Evolutionary conservation across 2,888 invertebrate species (phyloP), one percentile per base, ranked within the genome.

Genomic region (Drosophila nr. medialis): DNA sequence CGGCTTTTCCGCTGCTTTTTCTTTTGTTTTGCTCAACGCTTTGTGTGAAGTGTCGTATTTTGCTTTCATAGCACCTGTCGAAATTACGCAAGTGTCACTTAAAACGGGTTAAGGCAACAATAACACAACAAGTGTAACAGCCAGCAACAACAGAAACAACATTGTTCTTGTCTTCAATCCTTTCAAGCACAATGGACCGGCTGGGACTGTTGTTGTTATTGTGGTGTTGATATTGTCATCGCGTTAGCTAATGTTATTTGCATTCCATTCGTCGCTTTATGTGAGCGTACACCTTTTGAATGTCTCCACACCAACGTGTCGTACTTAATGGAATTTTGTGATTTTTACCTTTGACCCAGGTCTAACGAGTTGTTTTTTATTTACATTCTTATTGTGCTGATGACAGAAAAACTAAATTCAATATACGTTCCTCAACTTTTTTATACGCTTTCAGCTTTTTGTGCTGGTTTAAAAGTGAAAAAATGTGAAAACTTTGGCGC

Each of bases 31-130:
- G 55, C 66, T 59, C 65, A 61, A 61, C 58, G 71, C 88, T 77
- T 88, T 84, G 69, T 83, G 58, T 54, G 36, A 73, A 73, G 64
- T 73, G 81, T 71, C 72, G 80, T 69, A 76, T 71, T 74, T 69
- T 74, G 72, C 75, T 81, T 73, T 74, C 75, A 72, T 75, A 73
- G 75, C 87, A 89, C 89, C 89, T 89, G 85, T 77, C 87, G 73
- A 86, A 86, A 86, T 83, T 86, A 77, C 77, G 79, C 75, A 86
- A 86, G 85, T 81, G 89, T 80, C 84, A 83, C 83, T 88, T 69
- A 69, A 80, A 67, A 65, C 64, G 66, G 71, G 72, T 55, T 63
- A 64, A 67, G 61, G 38, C 69, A 72, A 72, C 67, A 75, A 60
- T 40, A 75, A 55, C 30, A 64, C 60, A 64, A 74, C 68, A 49